Base-by-base conservation (phyloP, 53 echinoderm and acorn worm species). In the Actinopyga echinites region DNA sequence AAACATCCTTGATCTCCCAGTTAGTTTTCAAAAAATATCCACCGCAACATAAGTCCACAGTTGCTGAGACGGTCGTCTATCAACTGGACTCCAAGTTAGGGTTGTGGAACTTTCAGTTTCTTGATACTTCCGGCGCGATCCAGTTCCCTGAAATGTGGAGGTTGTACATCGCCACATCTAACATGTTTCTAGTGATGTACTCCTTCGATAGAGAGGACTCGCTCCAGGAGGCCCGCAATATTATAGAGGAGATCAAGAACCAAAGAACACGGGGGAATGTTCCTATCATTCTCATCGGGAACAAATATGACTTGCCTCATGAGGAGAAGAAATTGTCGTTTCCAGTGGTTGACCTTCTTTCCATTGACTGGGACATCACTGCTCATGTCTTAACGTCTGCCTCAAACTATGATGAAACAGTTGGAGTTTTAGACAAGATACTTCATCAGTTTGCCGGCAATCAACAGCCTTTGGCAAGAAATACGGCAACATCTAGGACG, bases 341-440 rank as follows among this genome's bases (percentile, higher is more conserved):
- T 6, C 43, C 36, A 38, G 74, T 38, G 0, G 74, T 40, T 17
- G 74, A 74, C 25, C 74, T 74, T 21, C 45, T 74, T 20, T 22
- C 74, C 15, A 74, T 74, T 23, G 74, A 74, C 26, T 74, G 74
- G 74, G 74, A 74, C 28, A 49, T 74, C 8, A 74, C 74, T 13
- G 52, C 36, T 26, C 74, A 74, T 25, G 42, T 74, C n/a, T 38
- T 74, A 20, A 74, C 45, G 45, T 74, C 74, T 24, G 74, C 74
- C 7, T 22, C 74, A 8, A 74, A 45, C 23, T 21, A 74, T 8
- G 74, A 43, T n/a, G 74, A 52, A n/a, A 74, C 43, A 2, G 42
- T 3, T 20, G 26, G 19, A 6, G 52, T 74, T 9, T 12, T 74
- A 20, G 24, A 44, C 7, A 49, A 42, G 42, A 25, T 74, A 26